Evolutionary conservation across 2,113 vertebrate genomes (phyloP).

Genomic region (Grallaria varia): DNA sequence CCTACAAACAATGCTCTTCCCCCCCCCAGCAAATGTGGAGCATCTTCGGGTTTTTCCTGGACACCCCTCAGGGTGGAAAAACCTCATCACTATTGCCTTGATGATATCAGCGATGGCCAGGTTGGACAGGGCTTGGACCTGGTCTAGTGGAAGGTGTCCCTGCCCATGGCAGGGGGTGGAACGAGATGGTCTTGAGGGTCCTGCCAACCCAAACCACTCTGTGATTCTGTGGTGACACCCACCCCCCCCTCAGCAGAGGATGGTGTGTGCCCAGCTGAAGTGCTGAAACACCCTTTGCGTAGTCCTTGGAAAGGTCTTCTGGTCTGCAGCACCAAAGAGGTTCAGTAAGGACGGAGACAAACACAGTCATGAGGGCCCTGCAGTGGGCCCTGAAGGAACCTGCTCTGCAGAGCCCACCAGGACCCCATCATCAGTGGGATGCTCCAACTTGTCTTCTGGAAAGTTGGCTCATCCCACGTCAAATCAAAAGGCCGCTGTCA

Average conservation of each 20-base stretch:
- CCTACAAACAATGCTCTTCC: neutral
- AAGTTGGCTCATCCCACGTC: neutral
- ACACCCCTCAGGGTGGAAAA: neutral
- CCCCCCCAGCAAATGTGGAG: neutral
- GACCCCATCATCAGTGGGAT: neutral
- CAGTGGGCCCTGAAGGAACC: neutral
- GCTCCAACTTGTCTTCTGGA: neutral
- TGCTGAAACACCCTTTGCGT: neutral
- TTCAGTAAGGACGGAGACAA: neutral
- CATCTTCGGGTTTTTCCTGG: neutral
- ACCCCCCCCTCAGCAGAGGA: neutral
- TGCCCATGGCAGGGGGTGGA: neutral
- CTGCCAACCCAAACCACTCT: neutral
- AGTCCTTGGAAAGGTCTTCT: neutral
- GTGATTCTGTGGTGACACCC: neutral
- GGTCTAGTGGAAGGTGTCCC: neutral
- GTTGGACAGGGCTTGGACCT: neutral
- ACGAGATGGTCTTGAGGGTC: neutral
- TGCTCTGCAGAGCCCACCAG: neutral
- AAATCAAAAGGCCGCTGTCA: neutral
- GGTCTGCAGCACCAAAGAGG: neutral
- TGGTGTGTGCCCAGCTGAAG: neutral
- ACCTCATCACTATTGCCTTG: neutral
- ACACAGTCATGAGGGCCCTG: neutral
- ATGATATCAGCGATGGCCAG: accelerated